A percentile compares a stretch with the other conserved stretches of the same genome.
Evolutionary conservation across 2,888 invertebrate species (phyloP).

Genomic region (Himalopsyche tibetana): DNA sequence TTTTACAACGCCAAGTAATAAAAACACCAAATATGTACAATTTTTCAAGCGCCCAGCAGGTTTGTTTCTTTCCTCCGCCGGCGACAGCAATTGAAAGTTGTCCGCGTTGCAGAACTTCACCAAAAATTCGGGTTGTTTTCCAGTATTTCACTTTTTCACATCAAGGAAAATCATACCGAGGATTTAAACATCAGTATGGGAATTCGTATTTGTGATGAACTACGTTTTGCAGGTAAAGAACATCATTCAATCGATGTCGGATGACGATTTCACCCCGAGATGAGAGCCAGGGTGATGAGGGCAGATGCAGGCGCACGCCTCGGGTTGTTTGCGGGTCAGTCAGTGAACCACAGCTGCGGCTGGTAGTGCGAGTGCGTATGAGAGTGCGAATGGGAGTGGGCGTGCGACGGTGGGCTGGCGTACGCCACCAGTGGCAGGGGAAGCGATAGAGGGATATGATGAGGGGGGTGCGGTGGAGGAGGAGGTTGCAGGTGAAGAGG

Average conservation of each 20-base stretch:
- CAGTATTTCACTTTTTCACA: too few species aligned
- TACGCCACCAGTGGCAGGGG: conserved; percentile 79
- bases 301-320: conserved; percentile 51
- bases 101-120: too few species aligned
- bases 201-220: background rate
- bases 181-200: background rate
- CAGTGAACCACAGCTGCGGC: conserved; percentile 84
- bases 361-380: conserved; percentile 39
- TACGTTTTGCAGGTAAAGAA: background rate
- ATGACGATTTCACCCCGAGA: background rate
- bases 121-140: too few species aligned
- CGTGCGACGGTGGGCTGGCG: conserved; percentile 77
- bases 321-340: conserved; percentile 71
- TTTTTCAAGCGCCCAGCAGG: background rate
- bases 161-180: background rate
- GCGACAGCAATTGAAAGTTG: background rate
- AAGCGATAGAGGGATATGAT: conserved; percentile 77
- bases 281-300: conserved; percentile 35
- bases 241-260: background rate
- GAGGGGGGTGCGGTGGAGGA: conserved; percentile 76
- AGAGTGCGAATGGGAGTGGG: conserved; percentile 67
- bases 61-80: background rate
- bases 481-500: conserved; percentile 90
- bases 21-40: conserved; percentile 3
- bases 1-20: background rate